Percentiles rank a stretch among this genome's conserved stretches.
phyloP scores from a whole-genome alignment of 37 sponge, comb jelly and placozoan species.

The Theonella swinhoei region DNA sequence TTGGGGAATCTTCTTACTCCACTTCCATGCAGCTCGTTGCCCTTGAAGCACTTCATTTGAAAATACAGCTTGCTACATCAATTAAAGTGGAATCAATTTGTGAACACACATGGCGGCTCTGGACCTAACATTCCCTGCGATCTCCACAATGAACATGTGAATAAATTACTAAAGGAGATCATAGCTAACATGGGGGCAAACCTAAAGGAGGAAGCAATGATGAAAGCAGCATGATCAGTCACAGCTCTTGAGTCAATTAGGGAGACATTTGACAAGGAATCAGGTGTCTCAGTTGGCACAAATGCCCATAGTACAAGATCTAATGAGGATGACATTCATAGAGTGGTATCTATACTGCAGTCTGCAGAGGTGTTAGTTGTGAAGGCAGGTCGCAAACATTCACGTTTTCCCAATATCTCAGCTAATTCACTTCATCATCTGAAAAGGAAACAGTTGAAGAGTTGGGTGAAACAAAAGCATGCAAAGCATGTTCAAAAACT shows the following conservation, averaged over 20 bases:
- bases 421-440: not conserved
- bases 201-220: constrained; percentile 25
- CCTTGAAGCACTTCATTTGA: constrained; percentile 19
- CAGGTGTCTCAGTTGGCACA: constrained; percentile 2
- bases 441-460: not conserved
- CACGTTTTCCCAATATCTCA: constrained; percentile 4
- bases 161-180: constrained; percentile 44
- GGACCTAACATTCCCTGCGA: constrained; percentile 54
- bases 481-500: not conserved
- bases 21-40: constrained; percentile 23
- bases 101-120: constrained; percentile 43
- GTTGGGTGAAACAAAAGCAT: not conserved
- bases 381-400: not conserved
- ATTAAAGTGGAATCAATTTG: constrained; percentile 47
- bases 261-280: constrained; percentile 19
- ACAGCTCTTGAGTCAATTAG: constrained; percentile 5
- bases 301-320: constrained; percentile 15
- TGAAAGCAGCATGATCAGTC: constrained; percentile 39
- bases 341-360: constrained; percentile 3
- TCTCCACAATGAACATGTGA: constrained; percentile 57
- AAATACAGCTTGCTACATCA: constrained; percentile 38
- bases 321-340: not conserved
- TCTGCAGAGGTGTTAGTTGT: not conserved
- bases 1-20: constrained; percentile 51
- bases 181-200: constrained; percentile 42